Conservation (phyloP, 2,888 invertebrate genomes). For the Idaea aversata region DNA sequence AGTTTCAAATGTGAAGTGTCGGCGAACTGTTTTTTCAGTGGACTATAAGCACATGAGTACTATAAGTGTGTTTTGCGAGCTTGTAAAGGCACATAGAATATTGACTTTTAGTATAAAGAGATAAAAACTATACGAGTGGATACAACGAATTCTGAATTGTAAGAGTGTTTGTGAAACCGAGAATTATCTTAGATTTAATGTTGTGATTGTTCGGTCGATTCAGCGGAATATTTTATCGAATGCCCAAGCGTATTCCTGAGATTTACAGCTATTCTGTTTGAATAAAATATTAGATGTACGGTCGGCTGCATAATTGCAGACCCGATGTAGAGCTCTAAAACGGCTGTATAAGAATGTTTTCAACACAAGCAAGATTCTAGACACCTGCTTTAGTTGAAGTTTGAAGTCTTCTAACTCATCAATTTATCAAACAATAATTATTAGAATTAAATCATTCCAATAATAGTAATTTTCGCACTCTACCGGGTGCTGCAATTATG, state of each 20-base stretch:
- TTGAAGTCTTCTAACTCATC: too few species aligned
- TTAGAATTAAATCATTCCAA: too few species aligned
- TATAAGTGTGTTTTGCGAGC: neutral
- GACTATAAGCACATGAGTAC: neutral
- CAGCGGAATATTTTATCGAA: neutral
- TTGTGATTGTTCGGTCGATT: neutral
- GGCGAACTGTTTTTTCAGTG: neutral
- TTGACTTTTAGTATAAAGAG: neutral
- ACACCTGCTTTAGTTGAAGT: too few species aligned
- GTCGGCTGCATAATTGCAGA: neutral
- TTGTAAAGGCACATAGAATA: neutral
- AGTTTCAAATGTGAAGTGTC: neutral
- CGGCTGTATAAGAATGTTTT: too few species aligned
- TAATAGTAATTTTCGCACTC: too few species aligned
- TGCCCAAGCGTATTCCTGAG: neutral
- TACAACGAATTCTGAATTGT: neutral
- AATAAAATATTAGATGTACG: neutral
- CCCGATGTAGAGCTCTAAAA: too few species aligned
- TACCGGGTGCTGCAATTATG: too few species aligned
- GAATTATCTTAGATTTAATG: slow-evolving; percentile 1
- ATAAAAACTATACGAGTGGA: neutral
- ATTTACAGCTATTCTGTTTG: neutral
- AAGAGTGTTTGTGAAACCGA: neutral
- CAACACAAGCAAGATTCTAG: too few species aligned
- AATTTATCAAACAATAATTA: too few species aligned